Conservation (phyloP, 2,113 vertebrate species). For the Xerus inauris region DNA sequence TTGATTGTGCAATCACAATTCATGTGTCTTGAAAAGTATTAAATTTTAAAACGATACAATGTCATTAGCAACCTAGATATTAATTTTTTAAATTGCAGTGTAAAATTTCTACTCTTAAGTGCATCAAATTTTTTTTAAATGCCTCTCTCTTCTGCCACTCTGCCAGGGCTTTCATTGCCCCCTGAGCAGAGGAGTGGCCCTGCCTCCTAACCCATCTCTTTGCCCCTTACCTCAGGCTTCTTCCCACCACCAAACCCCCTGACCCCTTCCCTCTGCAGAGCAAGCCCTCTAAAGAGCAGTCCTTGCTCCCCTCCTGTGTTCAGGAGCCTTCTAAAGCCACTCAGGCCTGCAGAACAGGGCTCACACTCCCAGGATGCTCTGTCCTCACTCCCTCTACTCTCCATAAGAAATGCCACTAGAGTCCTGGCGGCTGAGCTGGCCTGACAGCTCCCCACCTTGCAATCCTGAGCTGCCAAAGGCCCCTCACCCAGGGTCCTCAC, state of each 20-base stretch:
- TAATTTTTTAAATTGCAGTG: neutral
- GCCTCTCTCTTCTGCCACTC: neutral
- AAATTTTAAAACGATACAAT: neutral
- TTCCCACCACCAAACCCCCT: neutral
- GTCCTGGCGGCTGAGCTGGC: rapidly evolving
- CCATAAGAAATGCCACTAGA: neutral
- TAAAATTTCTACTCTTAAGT: neutral
- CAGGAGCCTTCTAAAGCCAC: neutral
- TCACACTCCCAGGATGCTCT: neutral
- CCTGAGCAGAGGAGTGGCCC: rapidly evolving
- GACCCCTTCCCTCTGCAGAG: neutral
- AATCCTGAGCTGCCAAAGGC: rapidly evolving
- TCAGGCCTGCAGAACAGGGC: neutral
- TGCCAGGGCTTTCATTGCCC: too few relatives aligned
- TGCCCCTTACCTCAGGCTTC: neutral
- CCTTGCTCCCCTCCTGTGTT: neutral
- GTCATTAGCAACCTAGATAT: neutral
- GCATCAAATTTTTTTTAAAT: neutral
- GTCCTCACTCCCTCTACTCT: neutral
- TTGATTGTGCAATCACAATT: neutral
- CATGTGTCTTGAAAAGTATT: neutral
- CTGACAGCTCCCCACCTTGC: rapidly evolving
- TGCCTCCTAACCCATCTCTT: neutral
- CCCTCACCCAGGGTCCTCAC: rapidly evolving
- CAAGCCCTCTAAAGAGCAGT: neutral